phyloP scores from a whole-genome alignment of 2,888 invertebrate species.

The Habrosyne pyritoides region DNA sequence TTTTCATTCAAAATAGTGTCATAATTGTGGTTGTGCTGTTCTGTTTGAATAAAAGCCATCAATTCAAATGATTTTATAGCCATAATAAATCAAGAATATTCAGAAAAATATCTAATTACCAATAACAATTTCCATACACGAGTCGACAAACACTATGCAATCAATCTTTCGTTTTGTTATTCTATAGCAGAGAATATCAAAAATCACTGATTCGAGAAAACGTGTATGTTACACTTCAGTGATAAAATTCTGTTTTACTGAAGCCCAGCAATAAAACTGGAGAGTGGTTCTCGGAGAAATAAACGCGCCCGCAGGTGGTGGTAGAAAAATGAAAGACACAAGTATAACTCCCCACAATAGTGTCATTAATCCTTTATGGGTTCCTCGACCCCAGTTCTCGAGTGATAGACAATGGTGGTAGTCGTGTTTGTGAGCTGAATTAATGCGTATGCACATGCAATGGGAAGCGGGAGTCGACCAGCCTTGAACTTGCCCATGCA shows the following conservation, averaged over 20 bases:
- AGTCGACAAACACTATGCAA: not conserved
- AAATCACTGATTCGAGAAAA: not conserved
- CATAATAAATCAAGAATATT: no score
- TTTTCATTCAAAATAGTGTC: no score
- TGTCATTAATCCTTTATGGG: slow-evolving; percentile 80
- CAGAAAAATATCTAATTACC: no score
- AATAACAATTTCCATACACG: not conserved
- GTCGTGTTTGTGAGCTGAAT: slow-evolving; percentile 77
- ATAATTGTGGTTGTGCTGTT: no score
- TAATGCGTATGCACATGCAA: slow-evolving; percentile 77
- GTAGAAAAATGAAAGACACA: slow-evolving; percentile 60
- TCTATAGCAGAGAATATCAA: not conserved
- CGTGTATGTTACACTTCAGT: not conserved
- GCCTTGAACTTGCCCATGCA: slow-evolving; percentile 80
- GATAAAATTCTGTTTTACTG: not conserved
- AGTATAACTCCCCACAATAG: slow-evolving; percentile 66
- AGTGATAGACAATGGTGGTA: slow-evolving; percentile 82
- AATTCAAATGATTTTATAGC: no score
- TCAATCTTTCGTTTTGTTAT: not conserved
- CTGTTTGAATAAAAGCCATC: no score
- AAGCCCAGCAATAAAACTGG: slow-evolving; percentile 1
- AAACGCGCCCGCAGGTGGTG: slow-evolving; percentile 51
- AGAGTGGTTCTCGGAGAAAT: slow-evolving; percentile 9
- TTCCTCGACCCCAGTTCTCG: slow-evolving; percentile 64
- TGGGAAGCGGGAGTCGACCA: slow-evolving; percentile 75